phyloP scores from a whole-genome alignment of 2,113 vertebrate species.

The Neopipo cinnamomea region DNA sequence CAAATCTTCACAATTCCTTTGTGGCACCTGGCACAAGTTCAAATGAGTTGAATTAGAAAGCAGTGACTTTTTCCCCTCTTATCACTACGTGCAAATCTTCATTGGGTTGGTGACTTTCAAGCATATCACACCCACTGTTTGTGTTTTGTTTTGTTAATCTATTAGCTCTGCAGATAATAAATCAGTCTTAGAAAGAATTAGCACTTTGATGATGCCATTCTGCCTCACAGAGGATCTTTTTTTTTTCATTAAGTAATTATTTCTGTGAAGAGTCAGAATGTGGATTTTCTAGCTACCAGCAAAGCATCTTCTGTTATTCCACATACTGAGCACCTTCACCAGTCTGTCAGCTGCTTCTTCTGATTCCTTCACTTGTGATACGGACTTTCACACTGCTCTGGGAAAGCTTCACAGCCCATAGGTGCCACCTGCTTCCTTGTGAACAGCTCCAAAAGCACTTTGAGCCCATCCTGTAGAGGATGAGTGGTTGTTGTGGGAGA shows the following conservation, averaged over 20 bases:
- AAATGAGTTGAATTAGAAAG: slow-evolving; percentile 36
- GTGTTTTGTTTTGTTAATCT: slow-evolving; percentile 35
- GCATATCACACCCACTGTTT: background rate
- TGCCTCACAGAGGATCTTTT: background rate
- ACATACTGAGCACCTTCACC: background rate
- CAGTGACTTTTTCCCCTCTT: background rate
- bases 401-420: background rate
- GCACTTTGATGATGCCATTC: background rate
- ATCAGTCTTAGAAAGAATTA: slow-evolving; percentile 24
- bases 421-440: background rate
- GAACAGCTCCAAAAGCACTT: background rate
- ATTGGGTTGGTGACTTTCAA: slow-evolving; percentile 28
- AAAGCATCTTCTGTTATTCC: background rate
- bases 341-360: background rate
- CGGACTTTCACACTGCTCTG: background rate
- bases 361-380: background rate
- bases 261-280: background rate
- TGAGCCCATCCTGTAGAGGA: background rate
- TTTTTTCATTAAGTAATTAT: background rate
- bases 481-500: background rate
- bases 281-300: background rate
- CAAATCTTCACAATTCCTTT: slow-evolving; percentile 35
- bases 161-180: slow-evolving; percentile 32
- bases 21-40: slow-evolving; percentile 29
- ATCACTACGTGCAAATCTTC: slow-evolving; percentile 22